phyloP scores from a whole-genome alignment of 2,113 vertebrate species.

The Saguinus midas region DNA sequence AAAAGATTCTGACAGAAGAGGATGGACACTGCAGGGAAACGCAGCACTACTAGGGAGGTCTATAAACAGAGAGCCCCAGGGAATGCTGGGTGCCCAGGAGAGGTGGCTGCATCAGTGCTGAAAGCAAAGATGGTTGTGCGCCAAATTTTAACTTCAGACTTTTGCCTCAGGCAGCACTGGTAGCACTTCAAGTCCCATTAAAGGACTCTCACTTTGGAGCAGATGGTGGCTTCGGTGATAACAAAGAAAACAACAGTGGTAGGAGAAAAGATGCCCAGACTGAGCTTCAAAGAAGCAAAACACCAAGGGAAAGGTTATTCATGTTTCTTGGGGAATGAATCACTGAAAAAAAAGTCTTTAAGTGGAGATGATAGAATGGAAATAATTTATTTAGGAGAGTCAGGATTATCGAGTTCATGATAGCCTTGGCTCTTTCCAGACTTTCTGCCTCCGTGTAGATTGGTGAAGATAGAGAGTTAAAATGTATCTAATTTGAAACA shows the following conservation, averaged over 20 bases:
- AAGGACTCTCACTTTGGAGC: slow-evolving; percentile 43
- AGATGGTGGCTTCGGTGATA: slow-evolving; percentile 63
- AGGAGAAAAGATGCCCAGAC: slow-evolving; percentile 28
- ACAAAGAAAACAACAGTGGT: slow-evolving; percentile 45
- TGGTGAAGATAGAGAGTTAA: slow-evolving; percentile 36
- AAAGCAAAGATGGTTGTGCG: slow-evolving; percentile 61
- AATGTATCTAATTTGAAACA: slow-evolving; percentile 29
- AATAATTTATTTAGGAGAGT: slow-evolving; percentile 64
- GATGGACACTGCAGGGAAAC: neutral
- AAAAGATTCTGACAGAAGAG: neutral
- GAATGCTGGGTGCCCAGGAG: neutral
- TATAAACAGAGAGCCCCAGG: neutral
- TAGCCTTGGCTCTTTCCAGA: neutral
- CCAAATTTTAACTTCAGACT: slow-evolving; percentile 57
- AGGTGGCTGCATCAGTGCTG: neutral
- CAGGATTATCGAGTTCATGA: neutral
- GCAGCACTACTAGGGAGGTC: neutral
- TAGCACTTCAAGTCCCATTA: slow-evolving; percentile 56
- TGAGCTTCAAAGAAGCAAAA: slow-evolving; percentile 52
- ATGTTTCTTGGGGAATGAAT: slow-evolving; percentile 55
- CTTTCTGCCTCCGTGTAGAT: neutral
- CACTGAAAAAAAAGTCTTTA: slow-evolving; percentile 6
- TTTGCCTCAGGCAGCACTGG: slow-evolving; percentile 52
- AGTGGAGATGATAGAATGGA: slow-evolving; percentile 48
- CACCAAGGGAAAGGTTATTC: slow-evolving; percentile 50